Evolutionary conservation across 2,797 vertebrate species (phyloP).

Genomic region (Euphonia xanthogaster): DNA sequence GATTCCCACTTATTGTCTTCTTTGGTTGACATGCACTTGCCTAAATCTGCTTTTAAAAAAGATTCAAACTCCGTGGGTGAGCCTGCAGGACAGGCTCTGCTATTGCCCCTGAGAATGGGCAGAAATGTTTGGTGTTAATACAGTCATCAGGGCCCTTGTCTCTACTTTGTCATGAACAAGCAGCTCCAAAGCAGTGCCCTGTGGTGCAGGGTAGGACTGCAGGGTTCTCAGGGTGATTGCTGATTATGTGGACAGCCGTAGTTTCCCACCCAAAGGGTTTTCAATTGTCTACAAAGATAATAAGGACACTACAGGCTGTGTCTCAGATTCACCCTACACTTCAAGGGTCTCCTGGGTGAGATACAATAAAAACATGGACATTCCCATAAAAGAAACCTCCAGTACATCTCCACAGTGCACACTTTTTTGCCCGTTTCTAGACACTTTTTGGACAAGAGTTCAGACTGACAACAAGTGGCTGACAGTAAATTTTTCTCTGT

Average conservation of each 20-base stretch:
- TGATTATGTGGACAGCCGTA: background rate
- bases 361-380: background rate
- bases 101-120: background rate
- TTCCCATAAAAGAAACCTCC: background rate
- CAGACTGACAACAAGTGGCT: background rate
- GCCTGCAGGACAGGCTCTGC: background rate
- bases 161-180: background rate
- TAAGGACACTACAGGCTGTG: background rate
- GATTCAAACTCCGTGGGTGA: background rate
- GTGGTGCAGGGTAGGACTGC: rapidly evolving
- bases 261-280: background rate
- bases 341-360: background rate
- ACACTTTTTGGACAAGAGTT: background rate
- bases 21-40: background rate
- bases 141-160: background rate
- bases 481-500: background rate
- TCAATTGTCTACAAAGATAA: background rate
- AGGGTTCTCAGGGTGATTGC: background rate
- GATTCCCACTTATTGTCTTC: background rate
- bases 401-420: background rate
- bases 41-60: background rate
- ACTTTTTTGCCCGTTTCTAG: background rate
- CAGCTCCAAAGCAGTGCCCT: background rate
- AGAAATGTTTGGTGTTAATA: background rate
- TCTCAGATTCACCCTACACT: background rate